These are phyloP conservation scores for Mercenaria mercenaria DNA, from an alignment of 1,140 invertebrate genomes.

Conservation along the genomic window DNA sequence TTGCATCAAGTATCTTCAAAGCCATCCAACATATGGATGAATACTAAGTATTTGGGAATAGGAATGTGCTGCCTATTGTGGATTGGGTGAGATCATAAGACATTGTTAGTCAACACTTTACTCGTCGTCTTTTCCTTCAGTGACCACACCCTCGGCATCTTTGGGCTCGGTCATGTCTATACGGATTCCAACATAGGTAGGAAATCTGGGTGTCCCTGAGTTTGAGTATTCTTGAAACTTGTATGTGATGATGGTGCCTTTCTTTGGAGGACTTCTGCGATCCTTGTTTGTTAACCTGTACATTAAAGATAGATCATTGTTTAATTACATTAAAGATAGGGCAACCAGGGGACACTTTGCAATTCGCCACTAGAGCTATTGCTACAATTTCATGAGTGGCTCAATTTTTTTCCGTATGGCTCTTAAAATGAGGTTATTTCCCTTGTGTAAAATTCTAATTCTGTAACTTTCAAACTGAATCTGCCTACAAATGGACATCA, in stretches of 20 bases:
- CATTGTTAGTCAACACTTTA: not conserved
- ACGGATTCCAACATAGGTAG: constrained; percentile 79
- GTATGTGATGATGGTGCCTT: constrained; percentile 83
- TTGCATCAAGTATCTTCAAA: too few species aligned
- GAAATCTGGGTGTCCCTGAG: constrained; percentile 81
- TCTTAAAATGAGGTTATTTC: too few species aligned
- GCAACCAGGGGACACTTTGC: too few species aligned
- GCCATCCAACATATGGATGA: too few species aligned
- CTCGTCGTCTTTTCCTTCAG: constrained; percentile 50
- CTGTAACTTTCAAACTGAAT: too few species aligned
- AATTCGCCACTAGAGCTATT: too few species aligned
- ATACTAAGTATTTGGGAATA: too few species aligned
- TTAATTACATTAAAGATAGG: not conserved
- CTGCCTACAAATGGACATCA: too few species aligned
- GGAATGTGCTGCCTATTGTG: not conserved
- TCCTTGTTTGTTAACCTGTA: constrained; percentile 80
- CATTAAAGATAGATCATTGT: not conserved
- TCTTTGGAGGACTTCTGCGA: constrained; percentile 81
- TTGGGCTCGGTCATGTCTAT: constrained; percentile 82
- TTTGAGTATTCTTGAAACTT: constrained; percentile 84
- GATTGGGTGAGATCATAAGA: not conserved
- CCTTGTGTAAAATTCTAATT: too few species aligned
- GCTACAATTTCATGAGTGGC: too few species aligned
- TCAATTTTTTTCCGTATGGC: too few species aligned
- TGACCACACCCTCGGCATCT: constrained; percentile 75